Evolutionary conservation across 1,140 invertebrate species (phyloP).

Genomic region (Pseudomyrmex pallidus): DNA sequence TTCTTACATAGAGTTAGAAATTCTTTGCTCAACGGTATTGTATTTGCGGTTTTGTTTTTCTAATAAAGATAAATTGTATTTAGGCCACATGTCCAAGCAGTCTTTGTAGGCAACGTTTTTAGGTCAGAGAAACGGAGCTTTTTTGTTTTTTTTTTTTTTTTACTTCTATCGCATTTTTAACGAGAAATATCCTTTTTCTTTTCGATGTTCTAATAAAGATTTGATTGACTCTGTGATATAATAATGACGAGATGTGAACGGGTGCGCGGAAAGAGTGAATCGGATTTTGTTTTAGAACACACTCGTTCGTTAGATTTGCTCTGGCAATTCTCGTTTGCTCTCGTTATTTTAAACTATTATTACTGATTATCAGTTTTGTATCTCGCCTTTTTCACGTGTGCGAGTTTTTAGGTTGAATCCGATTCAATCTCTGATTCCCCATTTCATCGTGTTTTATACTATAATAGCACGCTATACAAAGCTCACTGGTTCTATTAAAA

Average conservation of each 20-base stretch:
- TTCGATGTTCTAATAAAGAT: conserved; percentile 22
- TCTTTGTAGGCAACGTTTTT: conserved; percentile 52
- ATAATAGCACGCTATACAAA: conserved; percentile 16
- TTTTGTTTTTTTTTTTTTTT: not conserved
- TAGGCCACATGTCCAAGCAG: conserved; percentile 59
- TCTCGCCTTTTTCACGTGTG: not conserved
- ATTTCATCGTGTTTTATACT: conserved; percentile 41
- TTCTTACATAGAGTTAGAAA: conserved; percentile 53
- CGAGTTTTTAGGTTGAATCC: conserved; percentile 26
- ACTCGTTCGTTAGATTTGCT: not conserved
- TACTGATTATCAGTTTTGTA: no score
- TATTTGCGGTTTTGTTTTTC: conserved; percentile 10
- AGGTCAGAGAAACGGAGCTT: conserved; percentile 45
- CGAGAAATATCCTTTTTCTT: conserved; percentile 4
- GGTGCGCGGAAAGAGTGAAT: conserved; percentile 1
- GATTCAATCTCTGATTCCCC: conserved; percentile 16
- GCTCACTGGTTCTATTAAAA: conserved; percentile 54
- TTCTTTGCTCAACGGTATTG: conserved; percentile 32
- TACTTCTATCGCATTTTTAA: not conserved
- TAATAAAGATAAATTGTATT: conserved; percentile 45
- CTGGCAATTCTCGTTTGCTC: not conserved
- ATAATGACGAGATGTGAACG: conserved; percentile 22
- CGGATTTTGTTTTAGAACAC: conserved; percentile 31
- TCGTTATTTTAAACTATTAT: no score
- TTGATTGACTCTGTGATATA: conserved; percentile 51